Conservation (phyloP, 2,113 vertebrate species). For the Erythrocebus patas region DNA sequence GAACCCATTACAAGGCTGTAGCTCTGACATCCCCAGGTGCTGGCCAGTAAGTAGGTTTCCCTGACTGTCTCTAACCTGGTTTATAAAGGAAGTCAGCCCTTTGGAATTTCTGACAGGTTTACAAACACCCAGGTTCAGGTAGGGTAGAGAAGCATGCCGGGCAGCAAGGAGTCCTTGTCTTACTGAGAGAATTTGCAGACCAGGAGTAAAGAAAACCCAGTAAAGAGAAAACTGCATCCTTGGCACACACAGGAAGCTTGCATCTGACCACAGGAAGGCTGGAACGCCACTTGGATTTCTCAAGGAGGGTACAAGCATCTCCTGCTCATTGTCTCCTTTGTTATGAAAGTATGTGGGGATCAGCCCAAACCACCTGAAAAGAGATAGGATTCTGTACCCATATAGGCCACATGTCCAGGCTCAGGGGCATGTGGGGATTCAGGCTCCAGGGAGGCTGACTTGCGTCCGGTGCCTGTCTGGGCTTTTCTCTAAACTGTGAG, state of each 20-base stretch:
- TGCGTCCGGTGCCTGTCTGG: no score
- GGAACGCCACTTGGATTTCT: background rate
- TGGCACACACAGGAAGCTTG: background rate
- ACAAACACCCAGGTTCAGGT: background rate
- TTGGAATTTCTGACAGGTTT: background rate
- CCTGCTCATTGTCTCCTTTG: background rate
- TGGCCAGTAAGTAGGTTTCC: background rate
- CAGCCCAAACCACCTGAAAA: background rate
- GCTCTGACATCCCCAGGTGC: background rate
- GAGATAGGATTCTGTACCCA: background rate
- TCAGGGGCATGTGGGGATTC: background rate
- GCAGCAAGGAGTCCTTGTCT: background rate
- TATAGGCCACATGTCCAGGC: background rate
- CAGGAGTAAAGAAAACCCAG: background rate
- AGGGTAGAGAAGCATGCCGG: background rate
- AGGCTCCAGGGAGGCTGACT: background rate
- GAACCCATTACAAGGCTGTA: background rate
- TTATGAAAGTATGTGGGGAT: background rate
- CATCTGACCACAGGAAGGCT: background rate
- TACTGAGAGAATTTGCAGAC: background rate
- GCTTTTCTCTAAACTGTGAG: background rate
- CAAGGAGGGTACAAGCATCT: background rate
- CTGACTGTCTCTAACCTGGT: background rate
- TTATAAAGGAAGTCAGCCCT: background rate
- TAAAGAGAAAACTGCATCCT: background rate